These are phyloP conservation scores for Parnassius apollo DNA, from an alignment of 2,888 invertebrate genomes.

Conservation along the genomic window DNA sequence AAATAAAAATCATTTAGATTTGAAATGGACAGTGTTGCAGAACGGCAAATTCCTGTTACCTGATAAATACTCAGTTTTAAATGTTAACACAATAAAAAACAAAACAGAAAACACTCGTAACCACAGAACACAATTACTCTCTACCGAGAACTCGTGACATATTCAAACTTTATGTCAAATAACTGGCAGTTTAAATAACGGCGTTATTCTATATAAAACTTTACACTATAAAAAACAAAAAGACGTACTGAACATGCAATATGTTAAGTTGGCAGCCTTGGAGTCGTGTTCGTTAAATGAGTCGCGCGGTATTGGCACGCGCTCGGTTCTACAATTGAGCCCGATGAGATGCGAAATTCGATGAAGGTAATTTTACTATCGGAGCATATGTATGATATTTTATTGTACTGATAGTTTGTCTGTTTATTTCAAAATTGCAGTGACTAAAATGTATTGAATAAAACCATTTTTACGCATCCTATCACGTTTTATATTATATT, in stretches of 20 bases:
- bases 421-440: not conserved
- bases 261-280: constrained; percentile 17
- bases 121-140: too few relatives aligned
- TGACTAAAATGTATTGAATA: too few relatives aligned
- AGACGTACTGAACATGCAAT: constrained; percentile 6
- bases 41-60: too few relatives aligned
- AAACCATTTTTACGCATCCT: too few relatives aligned
- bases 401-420: not conserved
- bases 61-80: too few relatives aligned
- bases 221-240: not conserved
- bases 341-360: constrained; percentile 29
- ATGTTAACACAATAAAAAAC: too few relatives aligned
- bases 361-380: constrained; percentile 43
- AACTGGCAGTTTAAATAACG: constrained; percentile 13
- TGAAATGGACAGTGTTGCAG: too few relatives aligned
- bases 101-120: too few relatives aligned
- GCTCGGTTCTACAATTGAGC: constrained; percentile 22
- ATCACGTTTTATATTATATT: too few relatives aligned
- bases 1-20: too few relatives aligned
- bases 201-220: too few relatives aligned
- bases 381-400: not conserved
- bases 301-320: constrained; percentile 5
- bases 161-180: constrained; percentile 5
- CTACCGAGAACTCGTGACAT: not conserved
- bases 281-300: constrained; percentile 9